These are phyloP conservation scores for Drosophila lacicola DNA, from an alignment of 2,888 invertebrate species.

Conservation along the genomic window DNA sequence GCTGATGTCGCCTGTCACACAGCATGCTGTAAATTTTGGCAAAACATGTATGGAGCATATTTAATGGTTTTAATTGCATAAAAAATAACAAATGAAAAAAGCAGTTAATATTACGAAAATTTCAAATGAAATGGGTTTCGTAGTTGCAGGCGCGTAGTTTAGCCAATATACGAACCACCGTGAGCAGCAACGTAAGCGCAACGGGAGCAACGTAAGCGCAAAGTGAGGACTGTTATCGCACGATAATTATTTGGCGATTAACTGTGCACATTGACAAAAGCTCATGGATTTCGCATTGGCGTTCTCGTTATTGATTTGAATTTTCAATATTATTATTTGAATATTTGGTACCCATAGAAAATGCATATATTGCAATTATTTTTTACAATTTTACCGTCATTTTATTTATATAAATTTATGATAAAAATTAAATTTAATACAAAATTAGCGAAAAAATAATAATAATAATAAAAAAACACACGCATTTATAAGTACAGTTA, in stretches of 20 bases:
- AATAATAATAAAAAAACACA: constrained; percentile 42
- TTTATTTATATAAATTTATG: constrained; percentile 63
- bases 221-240: constrained; percentile 12
- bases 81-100: neutral
- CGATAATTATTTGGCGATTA: neutral
- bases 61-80: neutral
- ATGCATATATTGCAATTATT: neutral
- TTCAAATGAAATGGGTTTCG: neutral
- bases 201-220: constrained; percentile 26
- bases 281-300: neutral
- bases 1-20: constrained; percentile 1
- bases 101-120: neutral
- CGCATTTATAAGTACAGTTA: constrained; percentile 82
- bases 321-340: neutral
- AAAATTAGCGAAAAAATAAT: constrained; percentile 61
- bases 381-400: constrained; percentile 59
- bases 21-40: neutral
- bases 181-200: constrained; percentile 16
- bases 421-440: constrained; percentile 66
- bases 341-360: neutral
- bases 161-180: constrained; percentile 10
- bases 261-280: constrained; percentile 5
- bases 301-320: neutral
- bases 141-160: neutral
- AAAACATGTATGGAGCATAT: neutral